Conservation (phyloP, 30 jellyfish, hydroid and myxozoan species). For the Nemopilema nomurai region DNA sequence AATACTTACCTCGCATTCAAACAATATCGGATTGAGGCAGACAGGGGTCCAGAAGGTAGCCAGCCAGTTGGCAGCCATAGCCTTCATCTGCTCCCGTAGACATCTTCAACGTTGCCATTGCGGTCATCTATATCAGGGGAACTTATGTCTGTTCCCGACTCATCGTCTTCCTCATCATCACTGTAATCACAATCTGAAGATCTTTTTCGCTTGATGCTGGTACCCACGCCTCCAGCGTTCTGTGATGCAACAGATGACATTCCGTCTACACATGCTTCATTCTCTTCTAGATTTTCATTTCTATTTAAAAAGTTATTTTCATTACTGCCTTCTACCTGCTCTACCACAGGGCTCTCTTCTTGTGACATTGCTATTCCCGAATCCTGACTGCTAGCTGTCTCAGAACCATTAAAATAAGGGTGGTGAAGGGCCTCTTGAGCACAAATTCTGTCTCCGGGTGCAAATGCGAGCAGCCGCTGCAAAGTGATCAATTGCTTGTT, state of each 20-base stretch:
- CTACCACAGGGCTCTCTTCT: slow-evolving; percentile 20
- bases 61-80: neutral
- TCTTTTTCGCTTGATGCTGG: slow-evolving; percentile 53
- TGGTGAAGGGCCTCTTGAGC: slow-evolving; percentile 85
- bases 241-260: neutral
- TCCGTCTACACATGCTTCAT: neutral
- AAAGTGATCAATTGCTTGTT: too few relatives aligned
- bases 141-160: neutral
- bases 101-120: neutral
- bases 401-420: slow-evolving; percentile 56
- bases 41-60: neutral
- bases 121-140: neutral
- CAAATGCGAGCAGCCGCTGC: slow-evolving; percentile 77
- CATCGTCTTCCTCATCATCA: slow-evolving; percentile 26
- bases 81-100: neutral
- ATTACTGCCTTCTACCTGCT: slow-evolving; percentile 11
- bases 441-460: slow-evolving; percentile 66
- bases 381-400: slow-evolving; percentile 55
- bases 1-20: neutral
- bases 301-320: neutral
- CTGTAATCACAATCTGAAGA: slow-evolving; percentile 11
- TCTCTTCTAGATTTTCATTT: neutral
- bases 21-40: neutral
- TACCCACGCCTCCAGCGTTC: slow-evolving; percentile 9
- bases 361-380: slow-evolving; percentile 71